Evolutionary conservation across 2,113 vertebrate species (phyloP).

Genomic region (Elachura formosa): DNA sequence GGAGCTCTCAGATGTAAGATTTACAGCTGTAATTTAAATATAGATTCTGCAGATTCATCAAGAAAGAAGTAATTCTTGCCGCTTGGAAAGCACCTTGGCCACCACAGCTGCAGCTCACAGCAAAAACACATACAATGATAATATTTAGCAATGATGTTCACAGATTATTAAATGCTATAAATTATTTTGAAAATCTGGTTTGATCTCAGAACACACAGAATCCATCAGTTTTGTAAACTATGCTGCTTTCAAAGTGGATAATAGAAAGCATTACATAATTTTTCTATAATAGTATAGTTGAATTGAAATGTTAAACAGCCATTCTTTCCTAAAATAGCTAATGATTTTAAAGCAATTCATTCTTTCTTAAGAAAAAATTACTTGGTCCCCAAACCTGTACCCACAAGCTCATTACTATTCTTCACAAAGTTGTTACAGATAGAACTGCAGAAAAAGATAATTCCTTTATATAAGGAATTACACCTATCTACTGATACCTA

Average conservation of each 20-base stretch:
- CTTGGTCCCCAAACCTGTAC: not conserved
- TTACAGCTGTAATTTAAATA: not conserved
- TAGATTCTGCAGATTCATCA: not conserved
- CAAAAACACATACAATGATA: not conserved
- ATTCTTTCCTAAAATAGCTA: slow-evolving; percentile 6
- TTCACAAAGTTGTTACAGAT: not conserved
- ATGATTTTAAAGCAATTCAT: not conserved
- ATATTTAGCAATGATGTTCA: not conserved
- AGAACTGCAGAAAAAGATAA: not conserved
- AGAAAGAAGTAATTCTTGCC: not conserved
- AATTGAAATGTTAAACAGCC: slow-evolving; percentile 23
- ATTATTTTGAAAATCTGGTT: slow-evolving; percentile 40
- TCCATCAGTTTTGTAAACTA: not conserved
- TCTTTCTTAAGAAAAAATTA: not conserved
- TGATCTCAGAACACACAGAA: slow-evolving; percentile 23
- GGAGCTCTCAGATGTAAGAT: not conserved
- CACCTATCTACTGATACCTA: not conserved
- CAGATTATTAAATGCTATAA: not conserved
- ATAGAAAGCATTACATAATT: not conserved
- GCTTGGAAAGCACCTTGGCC: not conserved
- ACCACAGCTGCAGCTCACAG: not conserved
- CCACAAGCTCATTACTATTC: not conserved
- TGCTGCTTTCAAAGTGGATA: slow-evolving; percentile 2
- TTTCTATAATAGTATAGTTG: not conserved
- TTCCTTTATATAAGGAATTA: not conserved